Percentiles rank a stretch among this genome's conserved stretches.
Conservation (phyloP, 2,113 vertebrate genomes). For the Leucopsar rothschildi region DNA sequence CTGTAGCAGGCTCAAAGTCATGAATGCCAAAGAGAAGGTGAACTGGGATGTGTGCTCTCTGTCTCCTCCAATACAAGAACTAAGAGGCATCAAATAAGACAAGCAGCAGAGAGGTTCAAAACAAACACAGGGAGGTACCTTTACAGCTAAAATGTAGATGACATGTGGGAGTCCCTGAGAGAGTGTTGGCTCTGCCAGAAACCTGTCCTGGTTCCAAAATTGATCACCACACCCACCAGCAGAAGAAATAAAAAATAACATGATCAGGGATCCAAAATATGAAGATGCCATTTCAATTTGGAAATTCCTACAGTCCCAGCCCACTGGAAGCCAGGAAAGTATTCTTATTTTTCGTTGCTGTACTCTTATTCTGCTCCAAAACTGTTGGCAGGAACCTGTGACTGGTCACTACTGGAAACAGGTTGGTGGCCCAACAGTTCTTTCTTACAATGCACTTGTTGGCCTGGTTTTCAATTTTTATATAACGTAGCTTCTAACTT, state of each 20-base stretch:
- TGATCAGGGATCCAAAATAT: fast-evolving
- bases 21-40: not conserved
- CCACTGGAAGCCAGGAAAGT: not conserved
- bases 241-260: not conserved
- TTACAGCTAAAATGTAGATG: not conserved
- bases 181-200: not conserved
- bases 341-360: not conserved
- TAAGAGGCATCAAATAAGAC: not conserved
- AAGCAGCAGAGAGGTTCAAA: not conserved
- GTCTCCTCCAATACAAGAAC: not conserved
- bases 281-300: fast-evolving
- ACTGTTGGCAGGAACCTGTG: not conserved
- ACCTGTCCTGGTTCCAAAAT: not conserved
- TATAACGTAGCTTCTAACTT: not conserved
- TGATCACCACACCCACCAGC: not conserved
- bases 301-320: not conserved
- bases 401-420: not conserved
- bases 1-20: not conserved
- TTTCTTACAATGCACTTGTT: not conserved
- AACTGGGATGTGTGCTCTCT: not conserved
- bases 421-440: not conserved
- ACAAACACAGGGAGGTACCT: not conserved
- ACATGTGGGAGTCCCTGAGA: not conserved
- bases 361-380: not conserved
- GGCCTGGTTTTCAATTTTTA: not conserved